phyloP scores from a whole-genome alignment of 2,888 invertebrate species.

The Pyrrhia umbra region DNA sequence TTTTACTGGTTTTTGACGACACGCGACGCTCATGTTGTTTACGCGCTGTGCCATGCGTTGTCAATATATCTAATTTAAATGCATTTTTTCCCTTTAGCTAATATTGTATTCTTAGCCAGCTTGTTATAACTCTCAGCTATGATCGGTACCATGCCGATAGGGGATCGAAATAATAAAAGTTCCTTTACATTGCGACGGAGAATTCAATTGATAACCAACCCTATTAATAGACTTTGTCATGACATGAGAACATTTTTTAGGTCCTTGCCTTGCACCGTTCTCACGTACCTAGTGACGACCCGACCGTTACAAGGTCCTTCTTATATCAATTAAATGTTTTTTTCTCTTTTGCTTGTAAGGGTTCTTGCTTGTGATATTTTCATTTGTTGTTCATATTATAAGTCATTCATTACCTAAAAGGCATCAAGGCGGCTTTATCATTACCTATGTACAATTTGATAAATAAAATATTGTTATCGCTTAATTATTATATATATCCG shows the following conservation, averaged over 20 bases:
- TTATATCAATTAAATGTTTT: constrained; percentile 6
- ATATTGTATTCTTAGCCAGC: background rate
- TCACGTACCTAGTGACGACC: constrained; percentile 42
- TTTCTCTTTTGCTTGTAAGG: constrained; percentile 14
- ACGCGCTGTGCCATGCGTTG: constrained; percentile 37
- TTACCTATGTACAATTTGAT: background rate
- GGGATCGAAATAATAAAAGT: constrained; percentile 37
- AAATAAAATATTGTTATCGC: constrained; percentile 9
- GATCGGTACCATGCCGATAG: constrained; percentile 29
- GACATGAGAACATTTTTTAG: constrained; percentile 53
- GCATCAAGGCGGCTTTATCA: too few species aligned
- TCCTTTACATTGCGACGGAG: constrained; percentile 17
- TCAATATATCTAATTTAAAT: constrained; percentile 37
- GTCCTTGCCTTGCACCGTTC: constrained; percentile 43
- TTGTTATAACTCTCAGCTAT: constrained; percentile 28
- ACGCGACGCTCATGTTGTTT: constrained; percentile 54
- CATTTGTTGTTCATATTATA: constrained; percentile 1
- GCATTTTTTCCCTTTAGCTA: constrained; percentile 34
- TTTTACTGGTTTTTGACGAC: constrained; percentile 56
- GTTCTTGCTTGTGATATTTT: background rate
- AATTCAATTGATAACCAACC: constrained; percentile 40
- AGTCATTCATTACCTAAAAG: background rate
- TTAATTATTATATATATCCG: constrained; percentile 10
- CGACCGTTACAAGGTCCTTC: constrained; percentile 40
- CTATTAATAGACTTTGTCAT: constrained; percentile 53